phyloP scores from a whole-genome alignment of 2,797 vertebrate genomes.

The Chelon labrosus region DNA sequence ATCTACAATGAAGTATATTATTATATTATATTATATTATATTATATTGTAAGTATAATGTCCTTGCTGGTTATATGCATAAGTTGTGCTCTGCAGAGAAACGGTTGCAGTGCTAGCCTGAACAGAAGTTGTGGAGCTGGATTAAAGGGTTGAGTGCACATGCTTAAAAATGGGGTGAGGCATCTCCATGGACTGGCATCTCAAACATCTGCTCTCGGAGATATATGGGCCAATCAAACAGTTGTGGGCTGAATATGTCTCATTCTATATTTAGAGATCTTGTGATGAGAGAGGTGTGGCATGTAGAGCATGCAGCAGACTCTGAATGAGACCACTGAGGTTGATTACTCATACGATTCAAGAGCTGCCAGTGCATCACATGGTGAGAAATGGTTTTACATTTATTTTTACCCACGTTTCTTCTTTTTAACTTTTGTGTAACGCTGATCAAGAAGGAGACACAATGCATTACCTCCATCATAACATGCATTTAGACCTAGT shows the following conservation, averaged over 20 bases:
- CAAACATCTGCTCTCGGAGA: conserved; percentile 68
- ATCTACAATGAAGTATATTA: too few relatives aligned
- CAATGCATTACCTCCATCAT: neutral
- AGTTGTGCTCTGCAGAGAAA: conserved; percentile 7
- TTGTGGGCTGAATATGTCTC: conserved; percentile 70
- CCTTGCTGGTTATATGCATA: neutral
- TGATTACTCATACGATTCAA: conserved; percentile 29
- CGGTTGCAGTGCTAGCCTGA: too few relatives aligned
- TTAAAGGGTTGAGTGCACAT: conserved; percentile 39
- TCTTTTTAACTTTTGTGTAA: neutral
- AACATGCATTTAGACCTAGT: neutral
- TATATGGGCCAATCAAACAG: conserved; percentile 63
- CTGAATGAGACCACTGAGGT: conserved; percentile 21
- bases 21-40: too few relatives aligned
- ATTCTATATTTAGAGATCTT: conserved; percentile 71
- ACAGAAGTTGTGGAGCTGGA: conserved; percentile 7
- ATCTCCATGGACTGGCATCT: conserved; percentile 59
- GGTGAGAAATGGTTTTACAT: neutral
- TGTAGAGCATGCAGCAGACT: conserved; percentile 31
- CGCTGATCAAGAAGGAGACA: neutral
- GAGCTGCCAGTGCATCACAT: conserved; percentile 8
- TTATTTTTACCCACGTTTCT: neutral
- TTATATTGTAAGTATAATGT: neutral
- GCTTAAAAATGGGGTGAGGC: conserved; percentile 31
- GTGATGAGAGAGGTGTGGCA: conserved; percentile 55